A percentile compares a stretch with the other conserved stretches of the same genome.
Conservation (phyloP, 2,888 invertebrate species). For the Eupithecia centaureata region DNA sequence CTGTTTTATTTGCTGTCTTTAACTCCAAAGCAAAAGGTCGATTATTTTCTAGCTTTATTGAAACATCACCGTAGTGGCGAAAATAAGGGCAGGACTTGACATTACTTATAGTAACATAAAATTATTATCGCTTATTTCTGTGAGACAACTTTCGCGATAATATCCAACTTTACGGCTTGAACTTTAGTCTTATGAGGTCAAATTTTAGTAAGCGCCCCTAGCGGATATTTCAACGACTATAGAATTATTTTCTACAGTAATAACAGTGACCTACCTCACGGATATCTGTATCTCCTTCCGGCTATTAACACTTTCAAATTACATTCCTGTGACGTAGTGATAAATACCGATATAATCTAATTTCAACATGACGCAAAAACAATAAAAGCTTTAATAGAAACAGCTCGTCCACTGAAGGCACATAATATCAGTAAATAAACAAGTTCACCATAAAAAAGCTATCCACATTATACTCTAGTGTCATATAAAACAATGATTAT, state of each 20-base stretch:
- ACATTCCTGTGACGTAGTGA: conserved; percentile 43
- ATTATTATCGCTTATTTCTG: neutral
- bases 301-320: conserved; percentile 40
- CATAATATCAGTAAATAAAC: conserved; percentile 70
- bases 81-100: too few species aligned
- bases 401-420: conserved; percentile 75
- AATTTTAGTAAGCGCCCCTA: neutral
- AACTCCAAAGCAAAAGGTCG: neutral
- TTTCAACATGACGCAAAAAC: conserved; percentile 50
- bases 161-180: neutral
- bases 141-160: neutral
- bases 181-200: neutral
- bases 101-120: neutral
- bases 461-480: conserved; percentile 66
- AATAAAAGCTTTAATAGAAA: conserved; percentile 63
- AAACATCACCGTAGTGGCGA: neutral
- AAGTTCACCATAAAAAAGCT: conserved; percentile 73
- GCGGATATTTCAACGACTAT: neutral
- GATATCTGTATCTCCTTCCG: conserved; percentile 12
- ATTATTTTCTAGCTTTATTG: neutral
- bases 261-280: neutral
- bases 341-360: conserved; percentile 40
- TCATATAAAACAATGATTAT: conserved; percentile 56
- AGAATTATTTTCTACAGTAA: neutral
- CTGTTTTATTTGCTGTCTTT: neutral